Evolutionary conservation across 2,797 vertebrate genomes (phyloP).

Genomic region (Paratrypauchen microcephalus): DNA sequence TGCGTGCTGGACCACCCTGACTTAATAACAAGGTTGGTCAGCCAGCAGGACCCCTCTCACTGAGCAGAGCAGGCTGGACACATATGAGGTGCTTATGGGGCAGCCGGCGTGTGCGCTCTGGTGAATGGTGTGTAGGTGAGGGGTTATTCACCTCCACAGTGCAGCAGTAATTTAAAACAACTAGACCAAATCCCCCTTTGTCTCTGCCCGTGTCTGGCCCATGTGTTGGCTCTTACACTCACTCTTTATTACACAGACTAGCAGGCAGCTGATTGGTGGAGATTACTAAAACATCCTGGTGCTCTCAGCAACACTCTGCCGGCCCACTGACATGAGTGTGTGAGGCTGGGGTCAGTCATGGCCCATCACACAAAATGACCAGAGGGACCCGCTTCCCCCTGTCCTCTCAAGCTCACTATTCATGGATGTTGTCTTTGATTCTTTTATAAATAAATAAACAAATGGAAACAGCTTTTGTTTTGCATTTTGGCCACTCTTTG

Average conservation of each 20-base stretch:
- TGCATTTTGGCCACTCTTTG: background rate
- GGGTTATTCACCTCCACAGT: slow-evolving; percentile 75
- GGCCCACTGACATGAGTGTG: slow-evolving; percentile 72
- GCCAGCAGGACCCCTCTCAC: slow-evolving; percentile 49
- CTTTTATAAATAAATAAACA: background rate
- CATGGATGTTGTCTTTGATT: background rate
- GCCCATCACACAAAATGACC: slow-evolving; percentile 87
- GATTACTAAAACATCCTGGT: slow-evolving; percentile 87
- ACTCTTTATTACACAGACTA: slow-evolving; percentile 86
- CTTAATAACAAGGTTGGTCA: slow-evolving; percentile 65
- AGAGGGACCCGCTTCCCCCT: slow-evolving; percentile 60
- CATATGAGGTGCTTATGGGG: slow-evolving; percentile 34
- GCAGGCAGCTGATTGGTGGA: slow-evolving; percentile 89
- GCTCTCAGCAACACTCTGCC: slow-evolving; percentile 76
- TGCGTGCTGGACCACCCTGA: slow-evolving; percentile 41
- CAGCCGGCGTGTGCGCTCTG: slow-evolving; percentile 26
- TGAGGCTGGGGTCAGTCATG: slow-evolving; percentile 79
- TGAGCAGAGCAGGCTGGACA: slow-evolving; percentile 18
- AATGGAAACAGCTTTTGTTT: background rate
- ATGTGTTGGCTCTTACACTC: slow-evolving; percentile 11
- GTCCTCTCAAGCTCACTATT: background rate
- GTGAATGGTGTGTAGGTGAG: slow-evolving; percentile 69
- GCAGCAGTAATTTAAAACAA: slow-evolving; percentile 81
- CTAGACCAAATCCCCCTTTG: slow-evolving; percentile 57
- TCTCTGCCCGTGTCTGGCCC: slow-evolving; percentile 51